Base-by-base conservation (phyloP, 2,113 vertebrate genomes). In the Eira barbara region DNA sequence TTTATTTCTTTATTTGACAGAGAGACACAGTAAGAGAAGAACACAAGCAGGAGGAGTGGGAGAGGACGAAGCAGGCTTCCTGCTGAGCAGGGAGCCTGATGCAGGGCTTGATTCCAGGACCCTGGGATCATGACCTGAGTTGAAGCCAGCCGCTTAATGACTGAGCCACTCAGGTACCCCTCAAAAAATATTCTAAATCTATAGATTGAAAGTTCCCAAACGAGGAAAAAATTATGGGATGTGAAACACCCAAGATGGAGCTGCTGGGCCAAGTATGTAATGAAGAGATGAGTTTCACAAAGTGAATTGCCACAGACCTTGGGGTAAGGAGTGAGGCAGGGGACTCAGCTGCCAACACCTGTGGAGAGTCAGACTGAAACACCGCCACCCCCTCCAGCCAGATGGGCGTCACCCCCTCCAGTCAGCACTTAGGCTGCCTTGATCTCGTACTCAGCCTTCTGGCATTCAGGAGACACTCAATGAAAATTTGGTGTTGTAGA, bases 351-450 rank as follows among this genome's bases (percentile, higher is more conserved):
- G 63, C 71, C 27, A 17, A 39, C 82, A 87, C 42, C 83, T 31
- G 3, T 27, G 83, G 39, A 87, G 9, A 90, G 63, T 88, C 83
- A 95, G 55, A 87, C 14, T 6, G 90, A 97, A 97, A 97, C n/a
- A 57, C 57, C 63, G 52, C n/a, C 18, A 29, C 39, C 34, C 42
- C 87, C 71, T 79, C 55, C n/a, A 61, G 36, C 7, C n/a, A 90
- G 17, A 20, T 47, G 17, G 83, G 34, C 2, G 1, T 45, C 47
- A 84, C 42, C 20, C 81, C 39, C 9, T 86, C n/a, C 85, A 52
- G 47, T 39, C 3, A 5, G 14, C 34, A 42, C 18, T 5, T 3
- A 45, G 4, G 1, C 61, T 78, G 31, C 25, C 20, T 6, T 39
- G 71, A 15, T 55, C 52, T 18, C 52, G 5, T 12, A 0, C 61